Evolutionary conservation across 2,113 vertebrate genomes (phyloP), one percentile per base, ranked within the genome.

Genomic region (Zeus faber): DNA sequence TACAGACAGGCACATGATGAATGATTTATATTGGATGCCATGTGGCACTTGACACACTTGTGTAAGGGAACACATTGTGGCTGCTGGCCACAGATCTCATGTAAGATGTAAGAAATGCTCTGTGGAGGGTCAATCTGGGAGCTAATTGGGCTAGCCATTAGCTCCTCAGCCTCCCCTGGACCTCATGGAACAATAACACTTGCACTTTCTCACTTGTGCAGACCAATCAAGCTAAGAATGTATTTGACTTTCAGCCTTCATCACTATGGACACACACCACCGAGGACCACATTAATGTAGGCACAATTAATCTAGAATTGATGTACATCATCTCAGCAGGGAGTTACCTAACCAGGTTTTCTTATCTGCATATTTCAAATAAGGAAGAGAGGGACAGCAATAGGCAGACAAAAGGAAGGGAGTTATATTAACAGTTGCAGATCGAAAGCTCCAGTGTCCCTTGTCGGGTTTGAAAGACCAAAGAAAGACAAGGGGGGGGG

Each of bases 21-120:
- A 81, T 77, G 33, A 79, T 77, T 79, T 75, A 81, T 79, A 51
- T 7, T 43, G 59, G 56, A 66, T 51, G 52, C n/a, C 14, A 6
- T 59, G 39, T 18, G 25, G 53, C 60, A 76, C 48, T 52, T 52
- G 62, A 77, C 59, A 67, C 27, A 22, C 20, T 44, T 3, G 35
- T 50, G 37, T 37, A 58, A 68, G 22, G 53, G 26, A 73, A 67
- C 29, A 62, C 40, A 47, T 10, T 23, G 27, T 33, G 54, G 20
- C 51, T 50, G 22, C 31, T 27, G 2, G 40, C 54, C 21, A 40
- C 39, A 47, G 18, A n/a, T n/a, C 23, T 54, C 27, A 52, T 25
- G 49, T 43, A 24, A n/a, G n/a, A n/a, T n/a, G n/a, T n/a, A n/a
- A n/a, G n/a, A 45, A 47, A 59, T 50, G 18, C 23, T 50, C 50